Evolutionary conservation across 2,888 invertebrate genomes (phyloP), one percentile per base, ranked within the genome.

Genomic region (Limnephilus auricula): DNA sequence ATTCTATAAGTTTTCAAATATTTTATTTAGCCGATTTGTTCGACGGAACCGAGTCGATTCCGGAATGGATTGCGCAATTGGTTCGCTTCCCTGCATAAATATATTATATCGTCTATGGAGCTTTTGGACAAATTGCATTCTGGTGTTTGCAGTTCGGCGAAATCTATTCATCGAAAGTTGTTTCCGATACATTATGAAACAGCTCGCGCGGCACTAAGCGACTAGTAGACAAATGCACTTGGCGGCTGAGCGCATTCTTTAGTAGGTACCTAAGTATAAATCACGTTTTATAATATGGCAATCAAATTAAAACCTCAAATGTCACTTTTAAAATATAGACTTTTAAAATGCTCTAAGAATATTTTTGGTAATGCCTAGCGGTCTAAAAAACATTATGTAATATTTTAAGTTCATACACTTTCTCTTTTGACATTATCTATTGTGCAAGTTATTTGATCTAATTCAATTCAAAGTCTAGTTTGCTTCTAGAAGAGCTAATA

Each of bases 111-210:
- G 89, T 79, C 89, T 80, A 78, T 80, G 34, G 65, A 65, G 89
- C 89, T 79, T 89, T 89, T 79, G 37, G 78, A 79, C 37, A 89
- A 79, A 89, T 80, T 79, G 80, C 37, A 89, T 80, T n/a, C 37
- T 79, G 78, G 34, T 37, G 78, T 85, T 40, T 40, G 85, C 45
- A 85, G 45, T 30, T n/a, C 90, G 30, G n/a, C 30, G 82, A 32
- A 32, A 82, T 82, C 82, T 15, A 82, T 32, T 25, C 82, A 82
- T 37, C 34, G 82, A n/a, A 25, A 82, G 34, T 37, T 82, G 82
- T 37, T 82, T 82, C 82, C 82, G 82, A 82, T 82, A 25, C 82
- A 65, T n/a, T 65, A 65, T 65, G 65, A 65, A 65, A 65, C 65
- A 65, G 65, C 65, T 65, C 65, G 65, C 25, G 65, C n/a, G 65